Conservation (phyloP, 2,888 invertebrate genomes). For the Lithophane ornitopus region DNA sequence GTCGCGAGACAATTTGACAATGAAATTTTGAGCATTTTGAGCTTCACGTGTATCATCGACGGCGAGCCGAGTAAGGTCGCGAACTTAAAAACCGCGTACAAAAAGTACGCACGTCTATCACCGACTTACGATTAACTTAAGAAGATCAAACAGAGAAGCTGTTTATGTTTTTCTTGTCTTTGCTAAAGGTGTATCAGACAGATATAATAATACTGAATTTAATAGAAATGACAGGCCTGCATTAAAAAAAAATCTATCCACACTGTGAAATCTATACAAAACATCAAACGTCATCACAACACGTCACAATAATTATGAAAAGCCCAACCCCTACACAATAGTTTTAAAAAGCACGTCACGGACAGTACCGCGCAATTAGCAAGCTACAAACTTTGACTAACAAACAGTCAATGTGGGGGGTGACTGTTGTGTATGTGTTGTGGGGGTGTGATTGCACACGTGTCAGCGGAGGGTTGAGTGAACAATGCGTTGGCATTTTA, state of each 20-base stretch:
- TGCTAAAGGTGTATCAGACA: neutral
- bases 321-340: slow-evolving; percentile 7
- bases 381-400: slow-evolving; percentile 48
- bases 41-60: too few relatives aligned
- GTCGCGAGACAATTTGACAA: too few relatives aligned
- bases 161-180: neutral
- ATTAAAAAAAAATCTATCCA: neutral
- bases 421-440: slow-evolving; percentile 19
- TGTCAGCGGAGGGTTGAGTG: slow-evolving; percentile 55
- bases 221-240: neutral
- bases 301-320: slow-evolving; percentile 20
- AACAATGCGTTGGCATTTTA: slow-evolving; percentile 57
- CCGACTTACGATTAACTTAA: too few relatives aligned
- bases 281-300: neutral
- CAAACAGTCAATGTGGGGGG: slow-evolving; percentile 41
- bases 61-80: too few relatives aligned
- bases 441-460: slow-evolving; percentile 59
- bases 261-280: neutral
- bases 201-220: neutral
- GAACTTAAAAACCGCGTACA: too few relatives aligned
- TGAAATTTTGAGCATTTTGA: too few relatives aligned
- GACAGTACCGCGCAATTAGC: slow-evolving; percentile 56
- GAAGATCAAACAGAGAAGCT: neutral
- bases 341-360: slow-evolving; percentile 39
- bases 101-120: too few relatives aligned